Percentiles rank a stretch among this genome's conserved stretches.
Evolutionary conservation across 2,797 vertebrate species (phyloP).

Genomic region (Phylloscopus collybita): DNA sequence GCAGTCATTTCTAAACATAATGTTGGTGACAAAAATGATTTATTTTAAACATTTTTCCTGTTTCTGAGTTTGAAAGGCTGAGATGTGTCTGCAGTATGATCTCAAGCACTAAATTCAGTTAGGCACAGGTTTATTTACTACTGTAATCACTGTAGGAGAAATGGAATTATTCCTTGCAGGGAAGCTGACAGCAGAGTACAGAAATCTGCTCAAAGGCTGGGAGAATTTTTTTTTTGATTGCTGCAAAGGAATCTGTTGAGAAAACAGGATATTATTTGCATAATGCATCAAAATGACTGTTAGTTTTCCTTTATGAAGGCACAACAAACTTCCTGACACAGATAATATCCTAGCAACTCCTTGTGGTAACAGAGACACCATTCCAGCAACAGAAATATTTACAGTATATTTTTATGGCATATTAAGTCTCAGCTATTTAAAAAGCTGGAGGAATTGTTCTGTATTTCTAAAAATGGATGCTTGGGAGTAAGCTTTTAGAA

Average conservation of each 20-base stretch:
- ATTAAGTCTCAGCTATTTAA: constrained; percentile 22
- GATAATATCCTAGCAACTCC: constrained; percentile 74
- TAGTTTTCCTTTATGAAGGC: constrained; percentile 56
- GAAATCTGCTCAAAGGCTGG: background rate
- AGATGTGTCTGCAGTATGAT: background rate
- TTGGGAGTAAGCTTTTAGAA: background rate
- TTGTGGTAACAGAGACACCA: constrained; percentile 34
- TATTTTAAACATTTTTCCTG: background rate
- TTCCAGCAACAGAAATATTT: constrained; percentile 65
- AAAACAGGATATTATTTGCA: constrained; percentile 30
- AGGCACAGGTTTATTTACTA: background rate
- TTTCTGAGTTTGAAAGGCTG: background rate
- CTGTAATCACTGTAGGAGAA: background rate
- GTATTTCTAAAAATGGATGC: constrained; percentile 48
- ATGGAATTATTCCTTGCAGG: background rate
- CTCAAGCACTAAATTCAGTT: background rate
- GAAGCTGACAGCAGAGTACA: background rate
- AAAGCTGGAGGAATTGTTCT: constrained; percentile 22
- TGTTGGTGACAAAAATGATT: background rate
- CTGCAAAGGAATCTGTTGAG: constrained; percentile 33
- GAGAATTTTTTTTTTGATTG: background rate
- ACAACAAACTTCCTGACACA: constrained; percentile 47
- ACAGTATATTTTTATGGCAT: constrained; percentile 45
- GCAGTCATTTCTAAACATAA: background rate
- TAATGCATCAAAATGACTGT: constrained; percentile 30